A percentile compares a stretch with the other conserved stretches of the same genome.
Evolutionary conservation across 2,797 vertebrate genomes (phyloP).

Genomic region (Eulemur coronatus): DNA sequence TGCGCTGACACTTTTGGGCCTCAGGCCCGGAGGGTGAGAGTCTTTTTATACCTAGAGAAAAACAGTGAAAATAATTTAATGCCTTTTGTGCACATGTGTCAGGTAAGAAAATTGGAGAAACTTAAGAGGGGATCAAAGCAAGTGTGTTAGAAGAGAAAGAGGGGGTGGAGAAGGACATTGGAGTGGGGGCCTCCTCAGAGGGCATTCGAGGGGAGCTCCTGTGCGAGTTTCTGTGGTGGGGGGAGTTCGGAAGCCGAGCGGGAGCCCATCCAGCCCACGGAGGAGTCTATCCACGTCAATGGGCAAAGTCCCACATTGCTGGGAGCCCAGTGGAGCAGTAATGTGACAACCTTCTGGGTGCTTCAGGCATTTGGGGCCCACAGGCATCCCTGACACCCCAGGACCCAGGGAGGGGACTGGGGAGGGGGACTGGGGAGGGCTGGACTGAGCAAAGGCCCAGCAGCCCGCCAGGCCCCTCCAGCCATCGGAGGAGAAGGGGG

Average conservation of each 20-base stretch:
- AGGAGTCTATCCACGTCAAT: background rate
- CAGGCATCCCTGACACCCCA: background rate
- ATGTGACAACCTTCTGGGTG: background rate
- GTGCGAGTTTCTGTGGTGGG: background rate
- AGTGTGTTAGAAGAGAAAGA: background rate
- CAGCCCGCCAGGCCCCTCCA: background rate
- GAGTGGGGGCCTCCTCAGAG: too few relatives aligned
- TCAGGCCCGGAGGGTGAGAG: background rate
- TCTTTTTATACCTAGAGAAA: background rate
- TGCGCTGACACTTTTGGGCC: background rate
- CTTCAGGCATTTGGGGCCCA: background rate
- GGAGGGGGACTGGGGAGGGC: background rate
- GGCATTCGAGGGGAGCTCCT: rapidly evolving
- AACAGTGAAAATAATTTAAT: background rate
- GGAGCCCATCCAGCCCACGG: background rate
- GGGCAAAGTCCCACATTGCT: background rate
- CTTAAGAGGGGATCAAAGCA: background rate
- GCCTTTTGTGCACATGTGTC: background rate
- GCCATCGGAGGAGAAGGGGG: background rate
- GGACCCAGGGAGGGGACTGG: background rate
- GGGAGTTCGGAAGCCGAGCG: background rate
- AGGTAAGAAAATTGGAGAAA: background rate
- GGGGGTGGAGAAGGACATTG: background rate
- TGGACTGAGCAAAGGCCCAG: background rate
- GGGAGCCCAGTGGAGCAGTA: background rate